Evolutionary conservation across 2,888 invertebrate species (phyloP).

Genomic region (Temnothorax rugatulus): DNA sequence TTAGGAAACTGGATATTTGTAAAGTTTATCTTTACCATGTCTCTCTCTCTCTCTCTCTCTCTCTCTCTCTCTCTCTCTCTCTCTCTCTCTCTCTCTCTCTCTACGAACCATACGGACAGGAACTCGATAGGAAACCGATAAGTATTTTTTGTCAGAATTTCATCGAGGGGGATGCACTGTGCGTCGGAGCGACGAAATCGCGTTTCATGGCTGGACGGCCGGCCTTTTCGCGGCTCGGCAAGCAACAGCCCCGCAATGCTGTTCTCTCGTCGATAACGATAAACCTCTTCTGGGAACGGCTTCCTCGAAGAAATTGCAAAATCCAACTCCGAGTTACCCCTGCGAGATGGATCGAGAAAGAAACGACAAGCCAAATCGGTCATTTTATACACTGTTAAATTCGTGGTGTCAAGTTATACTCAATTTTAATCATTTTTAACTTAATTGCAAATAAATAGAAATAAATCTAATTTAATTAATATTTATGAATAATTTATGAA

Average conservation of each 20-base stretch:
- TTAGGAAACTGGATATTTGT: conserved; percentile 19
- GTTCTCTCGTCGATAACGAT: conserved; percentile 64
- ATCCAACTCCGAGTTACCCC: conserved; percentile 10
- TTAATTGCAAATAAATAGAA: not conserved
- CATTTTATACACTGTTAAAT: not conserved
- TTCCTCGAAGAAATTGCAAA: conserved; percentile 43
- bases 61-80: not conserved
- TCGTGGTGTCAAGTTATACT: too few species aligned
- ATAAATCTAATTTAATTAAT: not conserved
- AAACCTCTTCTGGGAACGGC: conserved; percentile 44
- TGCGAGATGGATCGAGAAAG: conserved; percentile 5
- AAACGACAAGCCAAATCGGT: not conserved
- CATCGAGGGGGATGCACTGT: not conserved
- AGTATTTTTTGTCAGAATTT: conserved; percentile 55
- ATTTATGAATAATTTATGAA: too few species aligned
- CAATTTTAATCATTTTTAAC: too few species aligned
- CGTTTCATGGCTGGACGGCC: conserved; percentile 77
- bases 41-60: conserved; percentile 4
- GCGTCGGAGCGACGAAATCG: conserved; percentile 69
- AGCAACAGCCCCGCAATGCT: conserved; percentile 62
- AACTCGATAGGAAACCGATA: conserved; percentile 48
- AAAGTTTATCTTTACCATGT: conserved; percentile 10
- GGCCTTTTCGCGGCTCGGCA: conserved; percentile 69
- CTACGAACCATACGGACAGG: not conserved
- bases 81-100: conserved; percentile 8